Percentiles rank a stretch among this genome's conserved stretches.
These are phyloP conservation scores for Ploceus nigricollis DNA, from an alignment of 2,113 vertebrate species.

Conservation along the genomic window DNA sequence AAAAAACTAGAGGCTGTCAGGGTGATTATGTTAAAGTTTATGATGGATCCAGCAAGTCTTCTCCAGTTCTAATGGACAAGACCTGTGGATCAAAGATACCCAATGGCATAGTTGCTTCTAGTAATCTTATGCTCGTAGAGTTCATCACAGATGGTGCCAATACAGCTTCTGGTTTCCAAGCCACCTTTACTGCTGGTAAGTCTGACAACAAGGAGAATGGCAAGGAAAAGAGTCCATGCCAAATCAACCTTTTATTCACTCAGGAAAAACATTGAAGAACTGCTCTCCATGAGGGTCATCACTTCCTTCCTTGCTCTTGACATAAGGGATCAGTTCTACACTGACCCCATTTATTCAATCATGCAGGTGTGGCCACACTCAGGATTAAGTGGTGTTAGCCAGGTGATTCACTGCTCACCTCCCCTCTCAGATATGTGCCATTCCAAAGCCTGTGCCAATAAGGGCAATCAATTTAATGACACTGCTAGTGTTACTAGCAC, in stretches of 20 bases:
- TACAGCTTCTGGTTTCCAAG: constrained; percentile 53
- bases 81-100: constrained; percentile 48
- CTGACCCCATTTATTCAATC: not conserved
- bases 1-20: constrained; percentile 19
- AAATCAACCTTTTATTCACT: not conserved
- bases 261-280: not conserved
- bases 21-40: constrained; percentile 60
- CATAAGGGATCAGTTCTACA: not conserved
- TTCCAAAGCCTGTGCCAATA: not conserved
- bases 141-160: constrained; percentile 24
- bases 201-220: not conserved
- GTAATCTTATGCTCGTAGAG: constrained; percentile 40
- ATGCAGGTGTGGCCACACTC: not conserved
- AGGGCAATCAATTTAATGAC: not conserved
- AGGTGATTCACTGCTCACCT: not conserved
- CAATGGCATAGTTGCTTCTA: not conserved
- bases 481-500: not conserved
- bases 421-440: not conserved
- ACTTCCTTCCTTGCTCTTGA: not conserved
- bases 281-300: not conserved
- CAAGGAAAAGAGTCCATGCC: not conserved
- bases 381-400: not conserved
- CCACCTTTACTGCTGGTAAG: constrained; percentile 47
- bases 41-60: constrained; percentile 53
- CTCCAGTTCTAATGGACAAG: constrained; percentile 51